Evolutionary conservation across 2,113 vertebrate species (phyloP).

Genomic region (Oryzias melastigma): DNA sequence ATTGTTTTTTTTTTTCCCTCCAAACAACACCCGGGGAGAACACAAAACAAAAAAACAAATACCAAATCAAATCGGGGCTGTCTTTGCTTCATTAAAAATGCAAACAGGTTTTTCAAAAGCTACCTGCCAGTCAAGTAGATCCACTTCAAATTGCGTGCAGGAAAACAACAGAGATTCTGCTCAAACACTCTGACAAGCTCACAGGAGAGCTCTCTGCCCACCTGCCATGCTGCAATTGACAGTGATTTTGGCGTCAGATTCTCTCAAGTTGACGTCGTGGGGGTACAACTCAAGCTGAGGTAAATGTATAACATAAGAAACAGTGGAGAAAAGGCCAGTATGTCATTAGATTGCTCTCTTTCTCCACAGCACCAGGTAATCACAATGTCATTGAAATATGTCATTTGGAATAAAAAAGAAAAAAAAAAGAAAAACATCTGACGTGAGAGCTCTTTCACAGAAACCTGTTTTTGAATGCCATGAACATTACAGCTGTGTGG

Average conservation of each 20-base stretch:
- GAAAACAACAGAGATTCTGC: conserved; percentile 2
- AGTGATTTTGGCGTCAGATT: conserved; percentile 7
- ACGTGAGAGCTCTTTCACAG: too few relatives aligned
- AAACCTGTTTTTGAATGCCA: too few relatives aligned
- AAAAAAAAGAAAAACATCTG: too few relatives aligned
- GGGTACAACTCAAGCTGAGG: not conserved
- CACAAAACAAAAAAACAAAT: not conserved
- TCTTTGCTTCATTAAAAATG: conserved; percentile 49
- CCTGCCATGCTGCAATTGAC: not conserved
- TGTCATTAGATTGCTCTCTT: not conserved
- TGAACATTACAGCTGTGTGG: too few relatives aligned
- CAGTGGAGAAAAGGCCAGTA: not conserved
- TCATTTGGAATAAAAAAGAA: too few relatives aligned
- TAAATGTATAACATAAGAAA: not conserved
- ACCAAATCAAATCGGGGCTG: not conserved
- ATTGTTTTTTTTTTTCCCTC: conserved; percentile 2
- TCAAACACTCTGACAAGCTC: conserved; percentile 3
- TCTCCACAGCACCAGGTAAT: too few relatives aligned
- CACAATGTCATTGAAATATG: too few relatives aligned
- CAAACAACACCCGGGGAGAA: conserved; percentile 11
- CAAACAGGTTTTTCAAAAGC: conserved; percentile 36
- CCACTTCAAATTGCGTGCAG: conserved; percentile 34
- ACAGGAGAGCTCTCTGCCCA: not conserved
- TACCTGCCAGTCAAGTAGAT: conserved; percentile 31
- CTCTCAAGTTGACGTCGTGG: not conserved